Evolutionary conservation across 1,140 invertebrate genomes (phyloP).

Genomic region (Drosophila murphyi): DNA sequence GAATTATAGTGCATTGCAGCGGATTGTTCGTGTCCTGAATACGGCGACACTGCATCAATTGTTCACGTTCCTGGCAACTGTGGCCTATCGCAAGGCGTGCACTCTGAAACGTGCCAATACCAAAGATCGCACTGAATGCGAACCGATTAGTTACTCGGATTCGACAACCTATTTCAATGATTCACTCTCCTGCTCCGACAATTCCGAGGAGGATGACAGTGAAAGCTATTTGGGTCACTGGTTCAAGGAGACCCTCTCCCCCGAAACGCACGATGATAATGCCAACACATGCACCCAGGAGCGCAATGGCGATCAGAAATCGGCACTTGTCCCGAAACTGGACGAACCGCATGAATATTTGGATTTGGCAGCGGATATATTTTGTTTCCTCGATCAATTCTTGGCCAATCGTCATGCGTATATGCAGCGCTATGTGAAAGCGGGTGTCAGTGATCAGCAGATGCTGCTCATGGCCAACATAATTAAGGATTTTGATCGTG

Average conservation of each 20-base stretch:
- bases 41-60: constrained; percentile 89
- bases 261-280: constrained; percentile 88
- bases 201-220: constrained; percentile 93
- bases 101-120: constrained; percentile 90
- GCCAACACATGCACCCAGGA: constrained; percentile 84
- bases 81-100: constrained; percentile 95
- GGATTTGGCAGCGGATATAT: constrained; percentile 79
- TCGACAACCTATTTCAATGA: constrained; percentile 97
- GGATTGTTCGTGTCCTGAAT: constrained; percentile 84
- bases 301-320: constrained; percentile 83
- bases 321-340: constrained; percentile 92
- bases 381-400: constrained; percentile 80
- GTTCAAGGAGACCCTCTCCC: constrained; percentile 96
- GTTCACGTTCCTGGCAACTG: constrained; percentile 93
- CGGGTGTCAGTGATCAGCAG: constrained; percentile 89
- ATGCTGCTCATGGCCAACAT: constrained; percentile 93
- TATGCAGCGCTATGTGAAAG: constrained; percentile 86
- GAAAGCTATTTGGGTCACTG: constrained; percentile 95
- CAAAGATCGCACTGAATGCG: constrained; percentile 91
- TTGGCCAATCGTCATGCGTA: constrained; percentile 84
- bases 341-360: constrained; percentile 91
- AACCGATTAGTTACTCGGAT: constrained; percentile 93
- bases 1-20: constrained; percentile 85
- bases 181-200: constrained; percentile 94
- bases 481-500: constrained; percentile 92